A percentile compares a stretch with the other conserved stretches of the same genome.
Conservation (phyloP, 2,888 invertebrate genomes). For the Pristionchus japonicus region DNA sequence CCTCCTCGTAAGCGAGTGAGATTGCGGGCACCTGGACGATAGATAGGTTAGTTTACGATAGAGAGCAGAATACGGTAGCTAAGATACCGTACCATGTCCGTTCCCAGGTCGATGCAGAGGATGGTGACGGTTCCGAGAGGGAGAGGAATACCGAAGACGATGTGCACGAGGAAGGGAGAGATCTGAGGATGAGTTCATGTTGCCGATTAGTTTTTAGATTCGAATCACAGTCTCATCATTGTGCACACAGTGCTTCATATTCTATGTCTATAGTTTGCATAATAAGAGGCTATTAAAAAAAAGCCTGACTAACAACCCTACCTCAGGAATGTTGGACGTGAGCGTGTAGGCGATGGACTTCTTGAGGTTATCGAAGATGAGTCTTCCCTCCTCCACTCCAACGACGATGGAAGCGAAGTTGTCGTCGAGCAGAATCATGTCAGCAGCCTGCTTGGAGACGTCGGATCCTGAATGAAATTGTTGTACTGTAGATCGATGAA, state of each 20-base stretch:
- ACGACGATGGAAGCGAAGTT: conserved; percentile 96
- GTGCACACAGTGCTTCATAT: no score
- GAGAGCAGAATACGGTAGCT: no score
- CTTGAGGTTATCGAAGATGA: conserved; percentile 80
- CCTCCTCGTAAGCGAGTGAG: conserved; percentile 83
- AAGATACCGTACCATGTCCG: conserved; percentile 77
- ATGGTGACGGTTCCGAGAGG: conserved; percentile 79
- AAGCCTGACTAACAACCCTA: no score
- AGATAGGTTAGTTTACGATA: neutral
- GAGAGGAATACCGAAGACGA: conserved; percentile 78
- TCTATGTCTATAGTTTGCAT: no score
- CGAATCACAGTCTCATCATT: no score
- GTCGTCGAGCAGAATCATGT: conserved; percentile 98
- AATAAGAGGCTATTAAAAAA: no score
- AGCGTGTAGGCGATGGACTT: conserved; percentile 80
- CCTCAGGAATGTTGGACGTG: conserved; percentile 76
- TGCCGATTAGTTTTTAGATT: no score
- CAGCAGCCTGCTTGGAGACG: conserved; percentile 91
- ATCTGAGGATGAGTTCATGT: no score
- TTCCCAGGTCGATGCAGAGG: conserved; percentile 79
- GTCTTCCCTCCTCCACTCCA: conserved; percentile 83
- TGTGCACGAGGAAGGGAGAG: conserved; percentile 78
- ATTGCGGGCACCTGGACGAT: conserved; percentile 80
- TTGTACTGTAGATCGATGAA: no score
- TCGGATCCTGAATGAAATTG: conserved; percentile 77